These are phyloP conservation scores for Hyppa rectilinea DNA, from an alignment of 2,888 invertebrate genomes.

Conservation along the genomic window DNA sequence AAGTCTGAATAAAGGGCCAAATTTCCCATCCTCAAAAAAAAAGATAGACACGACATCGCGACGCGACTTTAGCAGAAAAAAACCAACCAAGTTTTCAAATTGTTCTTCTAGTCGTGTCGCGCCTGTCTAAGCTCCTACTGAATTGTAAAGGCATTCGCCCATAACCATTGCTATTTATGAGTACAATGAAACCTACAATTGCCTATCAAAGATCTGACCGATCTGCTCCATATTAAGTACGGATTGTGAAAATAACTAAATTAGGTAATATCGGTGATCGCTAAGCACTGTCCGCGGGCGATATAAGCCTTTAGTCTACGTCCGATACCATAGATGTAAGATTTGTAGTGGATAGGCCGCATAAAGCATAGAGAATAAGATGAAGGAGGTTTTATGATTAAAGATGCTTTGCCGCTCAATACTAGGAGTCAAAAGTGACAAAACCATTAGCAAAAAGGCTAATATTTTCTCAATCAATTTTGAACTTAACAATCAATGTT, in stretches of 20 bases:
- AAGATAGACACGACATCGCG: too few relatives aligned
- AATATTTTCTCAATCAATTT: too few relatives aligned
- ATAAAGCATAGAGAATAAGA: background rate
- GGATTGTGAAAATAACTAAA: constrained; percentile 70
- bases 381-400: background rate
- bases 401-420: background rate
- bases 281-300: constrained; percentile 67
- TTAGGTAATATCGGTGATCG: constrained; percentile 71
- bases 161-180: constrained; percentile 8
- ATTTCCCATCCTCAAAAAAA: too few relatives aligned
- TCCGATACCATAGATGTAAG: constrained; percentile 49
- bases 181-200: constrained; percentile 28
- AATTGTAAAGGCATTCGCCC: too few relatives aligned
- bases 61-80: too few relatives aligned
- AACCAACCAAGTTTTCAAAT: too few relatives aligned
- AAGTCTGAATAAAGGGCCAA: too few relatives aligned
- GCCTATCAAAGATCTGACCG: constrained; percentile 32
- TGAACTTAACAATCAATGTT: too few relatives aligned
- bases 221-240: constrained; percentile 50
- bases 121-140: too few relatives aligned
- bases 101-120: too few relatives aligned
- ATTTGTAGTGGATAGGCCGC: constrained; percentile 17
- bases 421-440: too few relatives aligned
- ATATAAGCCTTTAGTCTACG: constrained; percentile 33
- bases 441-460: too few relatives aligned